phyloP scores from a whole-genome alignment of 2,113 vertebrate genomes.

The Silurus glanis region DNA sequence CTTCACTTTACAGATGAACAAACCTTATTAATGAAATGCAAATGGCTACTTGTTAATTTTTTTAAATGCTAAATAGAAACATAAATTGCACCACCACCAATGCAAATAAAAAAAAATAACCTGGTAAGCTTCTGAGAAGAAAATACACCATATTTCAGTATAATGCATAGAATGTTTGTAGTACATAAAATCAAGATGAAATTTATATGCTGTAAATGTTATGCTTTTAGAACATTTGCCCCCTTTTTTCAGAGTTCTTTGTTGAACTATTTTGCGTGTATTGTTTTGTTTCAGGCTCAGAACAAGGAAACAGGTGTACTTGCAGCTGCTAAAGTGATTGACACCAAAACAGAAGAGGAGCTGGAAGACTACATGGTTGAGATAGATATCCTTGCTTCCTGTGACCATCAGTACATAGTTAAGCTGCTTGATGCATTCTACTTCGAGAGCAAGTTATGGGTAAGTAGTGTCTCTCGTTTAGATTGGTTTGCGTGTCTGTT shows the following conservation, averaged over 20 bases:
- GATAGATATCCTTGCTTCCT: slow-evolving; percentile 97
- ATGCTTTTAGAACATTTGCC: neutral
- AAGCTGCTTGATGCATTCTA: slow-evolving; percentile 97
- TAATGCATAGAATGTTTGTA: neutral
- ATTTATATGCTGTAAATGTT: no score
- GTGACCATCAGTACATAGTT: slow-evolving; percentile 93
- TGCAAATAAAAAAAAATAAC: neutral
- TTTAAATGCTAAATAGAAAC: neutral
- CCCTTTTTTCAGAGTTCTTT: neutral
- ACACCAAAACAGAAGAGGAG: slow-evolving; percentile 98
- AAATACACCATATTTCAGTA: neutral
- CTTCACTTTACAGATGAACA: neutral
- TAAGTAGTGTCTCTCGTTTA: slow-evolving; percentile 64
- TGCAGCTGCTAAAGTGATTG: slow-evolving; percentile 97
- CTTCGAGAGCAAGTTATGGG: slow-evolving; percentile 96
- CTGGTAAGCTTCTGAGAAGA: neutral
- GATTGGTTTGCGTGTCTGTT: neutral
- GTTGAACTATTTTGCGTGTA: neutral
- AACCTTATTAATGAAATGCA: neutral
- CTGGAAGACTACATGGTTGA: slow-evolving; percentile 99
- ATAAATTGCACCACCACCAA: neutral
- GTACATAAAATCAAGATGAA: neutral
- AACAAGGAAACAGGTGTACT: slow-evolving; percentile 92
- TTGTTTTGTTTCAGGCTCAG: slow-evolving; percentile 78
- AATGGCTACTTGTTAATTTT: neutral